phyloP scores from a whole-genome alignment of 2,113 vertebrate genomes.

The Ictidomys tridecemlineatus region DNA sequence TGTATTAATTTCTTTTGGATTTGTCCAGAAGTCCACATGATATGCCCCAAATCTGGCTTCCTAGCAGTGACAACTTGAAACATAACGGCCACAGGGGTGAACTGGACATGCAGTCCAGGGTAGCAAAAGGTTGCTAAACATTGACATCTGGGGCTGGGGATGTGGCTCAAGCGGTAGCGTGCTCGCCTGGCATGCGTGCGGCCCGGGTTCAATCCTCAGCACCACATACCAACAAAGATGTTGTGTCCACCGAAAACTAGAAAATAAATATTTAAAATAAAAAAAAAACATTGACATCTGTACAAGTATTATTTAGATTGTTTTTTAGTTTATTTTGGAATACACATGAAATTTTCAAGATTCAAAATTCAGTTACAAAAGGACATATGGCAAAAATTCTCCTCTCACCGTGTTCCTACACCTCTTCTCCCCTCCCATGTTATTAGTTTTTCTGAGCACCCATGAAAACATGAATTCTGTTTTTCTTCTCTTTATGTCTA shows the following conservation, averaged over 20 bases:
- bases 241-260: too few relatives aligned
- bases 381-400: neutral
- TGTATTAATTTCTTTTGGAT: conserved; percentile 16
- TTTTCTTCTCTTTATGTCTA: neutral
- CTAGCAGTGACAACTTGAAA: neutral
- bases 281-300: neutral
- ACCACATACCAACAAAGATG: too few relatives aligned
- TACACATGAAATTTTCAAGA: neutral
- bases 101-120: neutral
- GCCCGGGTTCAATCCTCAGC: too few relatives aligned
- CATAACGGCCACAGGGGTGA: neutral
- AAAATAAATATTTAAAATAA: too few relatives aligned
- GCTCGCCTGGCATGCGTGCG: too few relatives aligned
- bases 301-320: neutral
- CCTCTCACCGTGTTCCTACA: neutral
- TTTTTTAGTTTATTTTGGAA: conserved; percentile 33
- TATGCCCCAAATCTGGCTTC: conserved; percentile 35
- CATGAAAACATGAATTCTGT: neutral
- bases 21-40: neutral
- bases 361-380: conserved; percentile 33
- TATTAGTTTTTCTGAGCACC: neutral
- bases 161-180: too few relatives aligned
- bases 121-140: neutral
- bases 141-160: neutral
- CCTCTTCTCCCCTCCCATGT: neutral